Conservation (phyloP, 2,888 invertebrate genomes). For the Nemotelus pantherinus region DNA sequence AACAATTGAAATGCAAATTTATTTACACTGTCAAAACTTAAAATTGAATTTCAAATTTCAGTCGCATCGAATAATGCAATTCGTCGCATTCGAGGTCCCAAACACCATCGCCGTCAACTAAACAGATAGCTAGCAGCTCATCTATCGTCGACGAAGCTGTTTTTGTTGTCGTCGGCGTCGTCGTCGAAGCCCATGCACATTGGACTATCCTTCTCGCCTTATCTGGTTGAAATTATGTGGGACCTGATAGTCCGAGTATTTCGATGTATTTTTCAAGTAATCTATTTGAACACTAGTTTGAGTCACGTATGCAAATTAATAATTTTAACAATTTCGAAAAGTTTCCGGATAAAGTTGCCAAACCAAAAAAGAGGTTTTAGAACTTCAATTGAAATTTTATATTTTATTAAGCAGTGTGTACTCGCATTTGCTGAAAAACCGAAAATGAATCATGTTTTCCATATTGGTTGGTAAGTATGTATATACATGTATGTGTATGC, state of each 20-base stretch:
- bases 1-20: slow-evolving; percentile 45
- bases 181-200: neutral
- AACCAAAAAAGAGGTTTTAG: slow-evolving; percentile 34
- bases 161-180: neutral
- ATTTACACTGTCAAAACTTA: slow-evolving; percentile 46
- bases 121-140: neutral
- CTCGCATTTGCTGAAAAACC: slow-evolving; percentile 30
- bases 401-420: slow-evolving; percentile 32
- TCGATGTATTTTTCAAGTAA: slow-evolving; percentile 14
- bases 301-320: slow-evolving; percentile 48
- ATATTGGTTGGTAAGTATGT: slow-evolving; percentile 3
- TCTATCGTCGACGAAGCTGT: too few species aligned
- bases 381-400: slow-evolving; percentile 46
- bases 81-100: slow-evolving; percentile 14
- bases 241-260: neutral
- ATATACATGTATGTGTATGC: too few species aligned
- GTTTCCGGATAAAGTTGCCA: slow-evolving; percentile 43
- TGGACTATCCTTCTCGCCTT: neutral
- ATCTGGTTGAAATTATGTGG: slow-evolving; percentile 1
- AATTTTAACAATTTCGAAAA: slow-evolving; percentile 47
- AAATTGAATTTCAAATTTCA: slow-evolving; percentile 44
- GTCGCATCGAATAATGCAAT: slow-evolving; percentile 36
- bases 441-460: slow-evolving; percentile 33
- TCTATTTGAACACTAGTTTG: slow-evolving; percentile 17
- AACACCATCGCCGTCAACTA: neutral